Percentiles rank a stretch among this genome's conserved stretches.
Evolutionary conservation across 2,797 vertebrate genomes (phyloP).

Genomic region (Argyrosomus regius): DNA sequence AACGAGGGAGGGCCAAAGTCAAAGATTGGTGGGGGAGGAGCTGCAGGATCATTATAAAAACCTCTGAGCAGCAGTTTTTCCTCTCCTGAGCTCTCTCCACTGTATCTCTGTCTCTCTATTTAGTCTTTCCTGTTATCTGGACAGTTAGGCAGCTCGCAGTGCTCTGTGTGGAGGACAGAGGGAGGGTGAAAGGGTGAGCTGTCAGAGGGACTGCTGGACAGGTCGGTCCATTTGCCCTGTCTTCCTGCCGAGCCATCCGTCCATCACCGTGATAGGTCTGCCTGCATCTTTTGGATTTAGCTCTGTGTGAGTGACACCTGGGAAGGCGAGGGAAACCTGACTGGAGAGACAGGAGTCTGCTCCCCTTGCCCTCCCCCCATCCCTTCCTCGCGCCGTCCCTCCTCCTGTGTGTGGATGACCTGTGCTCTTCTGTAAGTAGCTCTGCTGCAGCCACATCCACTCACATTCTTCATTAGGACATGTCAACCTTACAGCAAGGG

Average conservation of each 20-base stretch:
- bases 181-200: constrained; percentile 49
- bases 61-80: constrained; percentile 74
- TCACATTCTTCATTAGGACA: constrained; percentile 4
- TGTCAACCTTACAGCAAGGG: background rate
- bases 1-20: constrained; percentile 78
- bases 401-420: constrained; percentile 59
- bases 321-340: constrained; percentile 54
- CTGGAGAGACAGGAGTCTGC: constrained; percentile 55
- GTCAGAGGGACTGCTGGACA: constrained; percentile 49
- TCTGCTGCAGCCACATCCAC: constrained; percentile 37
- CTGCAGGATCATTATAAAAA: constrained; percentile 80
- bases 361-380: background rate
- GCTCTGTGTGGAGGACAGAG: constrained; percentile 36
- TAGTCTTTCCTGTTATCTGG: constrained; percentile 31
- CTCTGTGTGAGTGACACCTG: constrained; percentile 62
- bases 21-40: constrained; percentile 80
- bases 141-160: background rate
- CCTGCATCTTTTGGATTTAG: constrained; percentile 64
- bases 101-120: constrained; percentile 34
- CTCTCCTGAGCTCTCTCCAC: constrained; percentile 60
- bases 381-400: constrained; percentile 5
- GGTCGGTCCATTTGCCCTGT: constrained; percentile 16
- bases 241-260: constrained; percentile 26
- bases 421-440: constrained; percentile 76
- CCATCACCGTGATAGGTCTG: constrained; percentile 51